Base-by-base conservation (phyloP, 92 coral and sea anemone genomes). In the Palythoa grandis region DNA sequence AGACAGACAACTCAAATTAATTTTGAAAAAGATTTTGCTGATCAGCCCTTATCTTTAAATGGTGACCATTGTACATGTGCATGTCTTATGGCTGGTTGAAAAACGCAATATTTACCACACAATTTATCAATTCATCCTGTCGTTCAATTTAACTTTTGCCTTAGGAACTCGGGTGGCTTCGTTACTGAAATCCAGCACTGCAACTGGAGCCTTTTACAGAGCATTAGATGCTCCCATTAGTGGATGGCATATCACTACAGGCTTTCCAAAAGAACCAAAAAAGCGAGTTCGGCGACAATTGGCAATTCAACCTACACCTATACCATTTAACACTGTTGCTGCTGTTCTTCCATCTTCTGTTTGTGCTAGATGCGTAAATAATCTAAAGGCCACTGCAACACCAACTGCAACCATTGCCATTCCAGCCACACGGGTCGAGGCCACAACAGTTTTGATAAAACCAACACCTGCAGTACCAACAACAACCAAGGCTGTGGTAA, bases 171-270 rank as follows among this genome's bases (percentile, higher is more conserved):
- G 86, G 68, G 90, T 92, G 72, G 97, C 95, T n/a, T 91, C 95
- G 6, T 68, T 90, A 84, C 89, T 97, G 23, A 97, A 95, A 82
- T 95, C 97, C 72, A 92, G 98, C 60, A 91, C 99, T 38, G 95
- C 92, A 76, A 95, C 91, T 15, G 98, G 95, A 50, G 92, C 92
- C 19, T 97, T 97, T 67, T 69, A 87, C 75, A 88, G 82, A 43
- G 90, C 90, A 37, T 85, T 97, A 17, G 82, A 89, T 1, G 91
- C 91, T 52, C 99, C 97, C 43, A 95, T 97, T 40, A 88, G 88
- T 83, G 97, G 93, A 48, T 97, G 99, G 99, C 98, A 97, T 67
- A 94, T 97, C 79, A 90, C 95, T 23, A 92, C 95, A 71, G 99
- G 98, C 48, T 87, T 83, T 58, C 92, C 93, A 9, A 95, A 95